Evolutionary conservation across 2,888 invertebrate species (phyloP), one percentile per base, ranked within the genome.

Genomic region (Epirrhoe tristata): DNA sequence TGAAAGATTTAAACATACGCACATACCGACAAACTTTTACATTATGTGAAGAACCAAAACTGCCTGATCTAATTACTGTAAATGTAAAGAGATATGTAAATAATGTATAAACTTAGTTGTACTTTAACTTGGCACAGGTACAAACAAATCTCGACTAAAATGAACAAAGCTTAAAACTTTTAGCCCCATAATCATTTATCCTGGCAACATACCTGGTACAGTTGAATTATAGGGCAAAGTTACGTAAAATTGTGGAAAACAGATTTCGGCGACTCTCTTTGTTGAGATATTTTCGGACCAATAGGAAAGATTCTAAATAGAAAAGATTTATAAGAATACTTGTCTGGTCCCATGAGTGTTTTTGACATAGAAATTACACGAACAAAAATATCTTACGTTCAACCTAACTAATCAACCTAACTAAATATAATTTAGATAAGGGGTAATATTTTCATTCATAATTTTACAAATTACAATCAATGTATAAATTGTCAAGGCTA

Each of bases 71-170:
- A 43, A 12, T 43, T 43, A 43, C 39, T 43, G 12, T 3, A 43
- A 48, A 48, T 48, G 6, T 48, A 16, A 48, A 48, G 5, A 4
- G 14, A 48, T 14, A 48, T 3, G 0, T 48, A 3, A 3, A 43
- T 48, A 14, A 16, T 3, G 36, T 16, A 6, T 6, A 48, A 48
- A 48, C 39, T 43, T 43, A 12, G 39, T 39, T 39, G 10, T 12
- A 12, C 39, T 43, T 12, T 12, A 6, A 14, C 48, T 48, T 16
- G 48, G 48, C 14, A 48, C 48, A 46, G 46, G 46, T 14, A 46
- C 46, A 48, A 48, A 48, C 48, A 48, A 48, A 48, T 48, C 48
- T 48, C 16, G 7, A 7, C 48, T 7, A 14, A 67, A 65, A 55
- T 57, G 52, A 54, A 53, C 56, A 16, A 39, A 55, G 63, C 48